Conservation (phyloP, 1,140 invertebrate genomes). For the Drosophila seguyi region DNA sequence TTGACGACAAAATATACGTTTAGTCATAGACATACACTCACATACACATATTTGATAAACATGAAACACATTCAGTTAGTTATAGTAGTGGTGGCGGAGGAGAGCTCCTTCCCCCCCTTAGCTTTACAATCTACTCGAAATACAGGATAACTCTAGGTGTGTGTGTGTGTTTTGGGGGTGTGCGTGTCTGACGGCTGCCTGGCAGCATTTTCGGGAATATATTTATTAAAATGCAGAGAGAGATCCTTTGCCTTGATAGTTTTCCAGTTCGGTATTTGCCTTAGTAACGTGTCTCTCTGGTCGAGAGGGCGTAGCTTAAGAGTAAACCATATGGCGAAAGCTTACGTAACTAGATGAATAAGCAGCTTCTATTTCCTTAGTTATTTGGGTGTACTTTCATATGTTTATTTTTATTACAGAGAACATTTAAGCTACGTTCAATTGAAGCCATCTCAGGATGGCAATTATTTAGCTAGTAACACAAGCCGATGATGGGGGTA, state of each 20-base stretch:
- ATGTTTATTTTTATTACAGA: constrained; percentile 22
- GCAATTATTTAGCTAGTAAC: constrained; percentile 22
- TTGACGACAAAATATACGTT: constrained; percentile 73
- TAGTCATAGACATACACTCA: constrained; percentile 59
- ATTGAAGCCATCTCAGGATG: constrained; percentile 1
- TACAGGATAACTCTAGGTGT: constrained; percentile 30
- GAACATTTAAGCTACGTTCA: constrained; percentile 48
- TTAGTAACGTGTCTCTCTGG: constrained; percentile 29
- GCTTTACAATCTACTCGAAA: constrained; percentile 49
- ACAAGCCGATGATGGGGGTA: not conserved
- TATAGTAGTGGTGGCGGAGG: constrained; percentile 46
- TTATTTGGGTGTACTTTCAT: constrained; percentile 14
- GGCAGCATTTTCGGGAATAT: constrained; percentile 41
- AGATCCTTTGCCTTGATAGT: constrained; percentile 37
- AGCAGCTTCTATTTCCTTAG: constrained; percentile 55
- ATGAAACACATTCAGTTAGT: constrained; percentile 82
- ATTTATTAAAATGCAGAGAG: constrained; percentile 41
- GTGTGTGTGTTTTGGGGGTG: constrained; percentile 23
- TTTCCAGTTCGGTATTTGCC: constrained; percentile 29
- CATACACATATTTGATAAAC: constrained; percentile 59
- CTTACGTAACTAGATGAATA: constrained; percentile 64
- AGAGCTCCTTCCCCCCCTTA: constrained; percentile 5
- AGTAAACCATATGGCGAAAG: constrained; percentile 46
- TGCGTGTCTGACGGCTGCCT: constrained; percentile 29
- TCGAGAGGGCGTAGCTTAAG: constrained; percentile 36